These are phyloP conservation scores for Ophion ellenae DNA, from an alignment of 2,888 invertebrate genomes.

Conservation along the genomic window DNA sequence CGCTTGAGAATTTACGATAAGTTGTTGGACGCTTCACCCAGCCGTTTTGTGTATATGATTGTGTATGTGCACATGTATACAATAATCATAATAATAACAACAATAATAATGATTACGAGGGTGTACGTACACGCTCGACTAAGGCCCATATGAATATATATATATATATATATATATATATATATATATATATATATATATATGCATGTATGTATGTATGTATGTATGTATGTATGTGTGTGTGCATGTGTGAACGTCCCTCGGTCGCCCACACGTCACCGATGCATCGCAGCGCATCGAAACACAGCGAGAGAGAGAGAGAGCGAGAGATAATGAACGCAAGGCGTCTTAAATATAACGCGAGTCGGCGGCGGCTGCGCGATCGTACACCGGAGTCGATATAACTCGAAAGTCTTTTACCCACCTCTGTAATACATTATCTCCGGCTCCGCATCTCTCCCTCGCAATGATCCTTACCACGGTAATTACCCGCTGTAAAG, in stretches of 20 bases:
- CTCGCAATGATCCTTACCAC: conserved; percentile 74
- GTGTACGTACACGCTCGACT: too few species aligned
- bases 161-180: too few species aligned
- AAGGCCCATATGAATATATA: too few species aligned
- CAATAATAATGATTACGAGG: conserved; percentile 12
- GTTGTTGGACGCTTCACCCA: conserved; percentile 11
- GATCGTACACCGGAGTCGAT: conserved; percentile 57
- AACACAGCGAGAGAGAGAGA: background rate
- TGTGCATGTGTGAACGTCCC: conserved; percentile 21
- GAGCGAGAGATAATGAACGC: conserved; percentile 40
- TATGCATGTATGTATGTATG: too few species aligned
- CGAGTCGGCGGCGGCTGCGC: conserved; percentile 44
- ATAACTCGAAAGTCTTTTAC: conserved; percentile 51
- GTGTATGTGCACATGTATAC: background rate
- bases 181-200: too few species aligned
- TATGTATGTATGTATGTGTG: too few species aligned
- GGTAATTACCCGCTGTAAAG: conserved; percentile 76
- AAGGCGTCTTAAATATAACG: conserved; percentile 52
- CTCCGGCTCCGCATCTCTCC: conserved; percentile 25
- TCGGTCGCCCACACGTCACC: conserved; percentile 63
- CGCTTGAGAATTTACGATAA: conserved; percentile 52
- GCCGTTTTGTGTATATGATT: background rate
- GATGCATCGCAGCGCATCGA: conserved; percentile 56
- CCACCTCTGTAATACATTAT: conserved; percentile 70
- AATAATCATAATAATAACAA: conserved; percentile 34